Percentiles rank a stretch among this genome's conserved stretches.
These are phyloP conservation scores for Chionis minor DNA, from an alignment of 2,113 vertebrate genomes.

Conservation along the genomic window DNA sequence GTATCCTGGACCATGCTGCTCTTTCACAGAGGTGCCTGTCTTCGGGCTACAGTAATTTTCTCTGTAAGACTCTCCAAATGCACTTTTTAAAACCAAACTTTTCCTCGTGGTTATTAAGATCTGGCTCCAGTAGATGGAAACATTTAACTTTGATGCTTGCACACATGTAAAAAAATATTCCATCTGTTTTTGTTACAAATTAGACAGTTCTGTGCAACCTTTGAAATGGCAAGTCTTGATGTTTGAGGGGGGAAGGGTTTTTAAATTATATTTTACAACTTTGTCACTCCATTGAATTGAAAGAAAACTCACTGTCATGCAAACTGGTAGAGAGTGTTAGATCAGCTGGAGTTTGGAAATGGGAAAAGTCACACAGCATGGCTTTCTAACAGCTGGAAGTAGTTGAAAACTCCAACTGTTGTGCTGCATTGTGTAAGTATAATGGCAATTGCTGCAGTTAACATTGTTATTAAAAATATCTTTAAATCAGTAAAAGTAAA, in stretches of 20 bases:
- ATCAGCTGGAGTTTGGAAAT: not conserved
- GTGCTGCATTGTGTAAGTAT: not conserved
- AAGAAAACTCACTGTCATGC: not conserved
- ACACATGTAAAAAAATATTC: not conserved
- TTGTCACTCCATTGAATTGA: not conserved
- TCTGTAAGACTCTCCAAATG: not conserved
- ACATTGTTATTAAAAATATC: not conserved
- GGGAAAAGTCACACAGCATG: not conserved
- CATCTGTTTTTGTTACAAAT: not conserved
- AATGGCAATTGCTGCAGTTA: not conserved
- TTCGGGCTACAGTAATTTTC: not conserved
- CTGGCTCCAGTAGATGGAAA: not conserved
- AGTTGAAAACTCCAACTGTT: not conserved
- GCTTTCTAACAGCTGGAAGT: not conserved
- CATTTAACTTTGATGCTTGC: not conserved
- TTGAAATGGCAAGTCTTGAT: not conserved
- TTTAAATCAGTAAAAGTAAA: not conserved
- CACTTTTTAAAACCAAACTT: not conserved
- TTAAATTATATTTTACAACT: conserved; percentile 1
- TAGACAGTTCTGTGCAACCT: not conserved
- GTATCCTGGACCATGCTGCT: not conserved
- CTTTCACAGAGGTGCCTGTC: not conserved
- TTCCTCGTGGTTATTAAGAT: not conserved
- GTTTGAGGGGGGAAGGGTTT: not conserved
- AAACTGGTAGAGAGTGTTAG: not conserved